phyloP scores from a whole-genome alignment of 2,113 vertebrate species.

The Oxygymnocypris stewartii region DNA sequence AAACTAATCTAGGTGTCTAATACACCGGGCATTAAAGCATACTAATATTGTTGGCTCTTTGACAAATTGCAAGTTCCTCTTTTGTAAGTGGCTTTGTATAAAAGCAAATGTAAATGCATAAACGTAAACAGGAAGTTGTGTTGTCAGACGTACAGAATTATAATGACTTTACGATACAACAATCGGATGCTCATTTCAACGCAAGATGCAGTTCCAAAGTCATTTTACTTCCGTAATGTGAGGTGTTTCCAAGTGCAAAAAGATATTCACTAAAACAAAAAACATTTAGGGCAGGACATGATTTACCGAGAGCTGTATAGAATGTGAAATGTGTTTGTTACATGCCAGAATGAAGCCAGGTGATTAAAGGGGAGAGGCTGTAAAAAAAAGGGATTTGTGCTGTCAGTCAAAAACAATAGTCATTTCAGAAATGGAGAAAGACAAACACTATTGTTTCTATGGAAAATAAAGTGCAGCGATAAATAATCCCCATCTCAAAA shows the following conservation, averaged over 20 bases:
- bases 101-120: no score
- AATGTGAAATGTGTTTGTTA: not conserved
- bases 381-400: not conserved
- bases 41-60: no score
- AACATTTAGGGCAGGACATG: not conserved
- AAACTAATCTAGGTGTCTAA: not conserved
- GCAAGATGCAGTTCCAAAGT: not conserved
- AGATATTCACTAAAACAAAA: not conserved
- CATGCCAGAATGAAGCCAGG: not conserved
- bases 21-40: no score
- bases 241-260: not conserved
- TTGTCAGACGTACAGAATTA: not conserved
- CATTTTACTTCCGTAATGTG: not conserved
- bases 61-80: no score
- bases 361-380: not conserved
- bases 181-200: not conserved
- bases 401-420: slow-evolving; percentile 1
- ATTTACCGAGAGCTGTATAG: not conserved
- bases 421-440: not conserved
- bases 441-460: not conserved
- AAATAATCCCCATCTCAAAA: not conserved
- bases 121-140: not conserved
- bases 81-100: no score
- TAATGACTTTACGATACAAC: not conserved
- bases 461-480: not conserved